Base-by-base conservation (phyloP, 2,113 vertebrate genomes). In the Ahaetulla prasina region DNA sequence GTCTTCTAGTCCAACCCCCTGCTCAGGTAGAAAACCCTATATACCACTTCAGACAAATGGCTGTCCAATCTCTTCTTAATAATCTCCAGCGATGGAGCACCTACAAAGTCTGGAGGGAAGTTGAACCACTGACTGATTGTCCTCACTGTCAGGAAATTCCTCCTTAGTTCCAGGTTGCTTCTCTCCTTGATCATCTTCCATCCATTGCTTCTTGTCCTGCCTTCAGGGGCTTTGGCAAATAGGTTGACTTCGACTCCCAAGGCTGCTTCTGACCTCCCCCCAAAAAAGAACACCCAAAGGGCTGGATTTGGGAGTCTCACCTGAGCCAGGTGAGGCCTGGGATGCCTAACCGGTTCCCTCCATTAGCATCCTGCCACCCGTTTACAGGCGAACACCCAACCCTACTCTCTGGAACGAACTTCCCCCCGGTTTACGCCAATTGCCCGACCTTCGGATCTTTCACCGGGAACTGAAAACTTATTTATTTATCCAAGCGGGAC, bases 51-150 rank as follows among this genome's bases (percentile, higher is more conserved):
- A n/a, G 60, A 63, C 60, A 14, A 68, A 35, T 2, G 30, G 63
- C 1, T 35, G 12, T 16, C 63, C 30, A 68, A 16, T 68, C 30
- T 14, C 30, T n/a, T 68, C 60, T n/a, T n/a, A 0, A 14, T n/a
- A n/a, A 2, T 27, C 4, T 68, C 4, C 30, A 68, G 12, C 14
- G 5, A 7, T 68, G 14, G 14, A 16, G 30, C 4, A n/a, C 0
- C 2, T 0, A 14, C 11, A 14, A 2, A 11, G 4, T 35, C 63
- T 68, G 63, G 63, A 7, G 63, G 63, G 4, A 1, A 7, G 30
- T 0, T 1, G 30, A 2, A 2, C 60, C 60, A n/a, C 1, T 12
- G 57, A 14, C 14, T 2, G 2, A 68, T 68, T n/a, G 30, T n/a
- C 4, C 2, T n/a, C 12, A 0, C 12, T 16, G 30, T n/a, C 30